A percentile compares a stretch with the other conserved stretches of the same genome.
Evolutionary conservation across 2,797 vertebrate genomes (phyloP).

Genomic region (Alca torda): DNA sequence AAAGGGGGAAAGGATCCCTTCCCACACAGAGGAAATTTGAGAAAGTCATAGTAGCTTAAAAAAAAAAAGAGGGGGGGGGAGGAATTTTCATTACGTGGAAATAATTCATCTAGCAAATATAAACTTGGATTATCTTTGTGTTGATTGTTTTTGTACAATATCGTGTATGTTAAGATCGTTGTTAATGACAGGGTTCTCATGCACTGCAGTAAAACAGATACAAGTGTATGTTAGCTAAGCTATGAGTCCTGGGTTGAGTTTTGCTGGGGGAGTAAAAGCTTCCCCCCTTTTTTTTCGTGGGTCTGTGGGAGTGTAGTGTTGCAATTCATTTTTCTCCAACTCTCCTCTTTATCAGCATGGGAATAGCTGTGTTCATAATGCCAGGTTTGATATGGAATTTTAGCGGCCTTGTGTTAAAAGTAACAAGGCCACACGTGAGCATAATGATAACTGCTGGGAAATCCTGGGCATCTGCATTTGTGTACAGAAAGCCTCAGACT

Average conservation of each 20-base stretch:
- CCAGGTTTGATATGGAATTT: neutral
- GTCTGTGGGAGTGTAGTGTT: neutral
- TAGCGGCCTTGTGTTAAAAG: neutral
- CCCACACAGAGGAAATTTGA: neutral
- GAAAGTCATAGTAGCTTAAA: neutral
- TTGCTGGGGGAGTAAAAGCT: neutral
- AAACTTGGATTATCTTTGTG: neutral
- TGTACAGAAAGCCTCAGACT: neutral
- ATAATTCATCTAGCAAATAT: neutral
- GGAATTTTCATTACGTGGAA: neutral
- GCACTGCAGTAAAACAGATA: neutral
- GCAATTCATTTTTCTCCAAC: neutral
- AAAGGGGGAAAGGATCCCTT: neutral
- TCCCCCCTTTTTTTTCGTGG: neutral
- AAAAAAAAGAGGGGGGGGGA: accelerated
- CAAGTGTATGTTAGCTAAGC: neutral
- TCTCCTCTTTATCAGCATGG: neutral
- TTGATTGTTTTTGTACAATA: neutral
- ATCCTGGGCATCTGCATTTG: neutral
- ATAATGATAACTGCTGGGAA: neutral
- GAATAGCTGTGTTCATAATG: neutral
- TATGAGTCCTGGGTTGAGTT: neutral
- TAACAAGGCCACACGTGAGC: neutral
- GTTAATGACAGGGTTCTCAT: neutral
- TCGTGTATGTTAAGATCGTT: neutral